A percentile compares a stretch with the other conserved stretches of the same genome.
These are phyloP conservation scores for Mirounga angustirostris DNA, from an alignment of 2,113 vertebrate species.

Conservation along the genomic window DNA sequence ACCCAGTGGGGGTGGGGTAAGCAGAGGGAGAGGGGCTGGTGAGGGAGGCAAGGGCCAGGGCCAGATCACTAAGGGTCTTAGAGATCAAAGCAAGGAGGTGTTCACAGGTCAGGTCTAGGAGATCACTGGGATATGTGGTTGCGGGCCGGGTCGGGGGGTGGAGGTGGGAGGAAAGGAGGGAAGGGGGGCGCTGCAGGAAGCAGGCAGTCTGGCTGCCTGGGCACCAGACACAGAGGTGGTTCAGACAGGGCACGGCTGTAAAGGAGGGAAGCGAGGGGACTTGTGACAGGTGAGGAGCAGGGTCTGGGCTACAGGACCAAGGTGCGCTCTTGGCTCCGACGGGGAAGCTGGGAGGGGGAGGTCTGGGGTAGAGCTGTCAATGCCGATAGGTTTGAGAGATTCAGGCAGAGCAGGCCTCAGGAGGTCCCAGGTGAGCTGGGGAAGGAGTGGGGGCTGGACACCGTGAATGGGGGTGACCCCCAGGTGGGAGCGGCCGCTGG, in stretches of 20 bases:
- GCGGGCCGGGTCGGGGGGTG: too few species aligned
- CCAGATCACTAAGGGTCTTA: not conserved
- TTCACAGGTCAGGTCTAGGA: not conserved
- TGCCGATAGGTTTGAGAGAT: not conserved
- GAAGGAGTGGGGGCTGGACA: too few species aligned
- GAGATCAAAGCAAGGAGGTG: not conserved
- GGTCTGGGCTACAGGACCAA: not conserved
- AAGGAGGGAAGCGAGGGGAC: not conserved
- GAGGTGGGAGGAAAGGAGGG: not conserved
- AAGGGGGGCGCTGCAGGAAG: not conserved
- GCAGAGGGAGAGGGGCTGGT: not conserved
- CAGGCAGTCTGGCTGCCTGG: not conserved
- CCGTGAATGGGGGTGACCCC: too few species aligned
- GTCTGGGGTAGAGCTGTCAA: not conserved
- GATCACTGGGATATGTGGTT: not conserved
- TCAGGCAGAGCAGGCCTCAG: fast-evolving
- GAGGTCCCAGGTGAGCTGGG: not conserved
- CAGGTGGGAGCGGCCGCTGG: fast-evolving
- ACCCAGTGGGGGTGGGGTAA: not conserved
- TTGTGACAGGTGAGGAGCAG: fast-evolving
- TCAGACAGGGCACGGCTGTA: fast-evolving
- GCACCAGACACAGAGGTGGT: not conserved
- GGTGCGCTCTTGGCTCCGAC: not conserved
- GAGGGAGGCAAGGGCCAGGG: not conserved
- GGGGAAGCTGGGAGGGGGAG: too few species aligned